Conservation (phyloP, 2,888 invertebrate genomes). For the Gryllus longicercus region DNA sequence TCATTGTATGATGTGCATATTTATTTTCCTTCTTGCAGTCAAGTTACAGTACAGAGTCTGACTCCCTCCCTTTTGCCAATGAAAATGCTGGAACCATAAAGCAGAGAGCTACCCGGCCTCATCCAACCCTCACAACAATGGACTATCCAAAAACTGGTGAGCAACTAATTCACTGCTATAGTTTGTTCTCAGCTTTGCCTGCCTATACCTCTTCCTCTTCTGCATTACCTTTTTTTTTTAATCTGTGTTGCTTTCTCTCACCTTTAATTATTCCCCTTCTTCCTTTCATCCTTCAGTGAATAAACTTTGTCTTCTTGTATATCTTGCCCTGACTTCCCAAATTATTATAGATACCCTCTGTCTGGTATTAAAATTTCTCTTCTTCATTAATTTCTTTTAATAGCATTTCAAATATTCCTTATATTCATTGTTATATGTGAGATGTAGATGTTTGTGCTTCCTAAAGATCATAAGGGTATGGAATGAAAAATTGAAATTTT, state of each 20-base stretch:
- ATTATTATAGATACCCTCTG: no score
- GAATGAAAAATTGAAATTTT: no score
- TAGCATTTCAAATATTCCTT: no score
- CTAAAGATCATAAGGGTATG: no score
- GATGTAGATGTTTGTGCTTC: no score
- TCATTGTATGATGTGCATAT: constrained; percentile 24
- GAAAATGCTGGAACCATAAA: constrained; percentile 98
- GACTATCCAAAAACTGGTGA: constrained; percentile 35
- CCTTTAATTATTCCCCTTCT: background rate
- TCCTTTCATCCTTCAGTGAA: background rate
- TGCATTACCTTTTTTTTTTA: no score
- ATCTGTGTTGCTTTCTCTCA: background rate
- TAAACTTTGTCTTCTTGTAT: no score
- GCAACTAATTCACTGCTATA: background rate
- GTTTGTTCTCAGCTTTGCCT: background rate
- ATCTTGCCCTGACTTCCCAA: no score
- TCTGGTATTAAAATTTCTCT: no score
- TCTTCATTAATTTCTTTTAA: no score
- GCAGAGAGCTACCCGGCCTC: constrained; percentile 60
- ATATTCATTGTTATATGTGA: no score
- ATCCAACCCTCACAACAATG: constrained; percentile 39
- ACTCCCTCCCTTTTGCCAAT: constrained; percentile 95
- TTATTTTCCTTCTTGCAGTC: constrained; percentile 58
- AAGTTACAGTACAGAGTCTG: constrained; percentile 93
- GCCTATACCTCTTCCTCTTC: no score